A percentile compares a stretch with the other conserved stretches of the same genome.
These are phyloP conservation scores for Teleogryllus oceanicus DNA, from an alignment of 2,888 invertebrate species.

Conservation along the genomic window DNA sequence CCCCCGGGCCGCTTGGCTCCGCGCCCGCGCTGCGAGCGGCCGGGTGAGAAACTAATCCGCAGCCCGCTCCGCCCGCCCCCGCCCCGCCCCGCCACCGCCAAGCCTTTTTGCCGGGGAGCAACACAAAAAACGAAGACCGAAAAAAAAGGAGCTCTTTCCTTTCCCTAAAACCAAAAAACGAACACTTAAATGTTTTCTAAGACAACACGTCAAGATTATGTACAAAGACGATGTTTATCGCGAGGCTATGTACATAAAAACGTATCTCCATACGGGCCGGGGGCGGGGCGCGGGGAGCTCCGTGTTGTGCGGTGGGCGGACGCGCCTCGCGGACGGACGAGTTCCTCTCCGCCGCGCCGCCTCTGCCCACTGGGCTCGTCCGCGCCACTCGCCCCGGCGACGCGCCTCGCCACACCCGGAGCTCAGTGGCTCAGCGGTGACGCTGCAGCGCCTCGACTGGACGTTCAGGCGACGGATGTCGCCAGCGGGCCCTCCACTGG, in stretches of 20 bases:
- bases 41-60: neutral
- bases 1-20: no score
- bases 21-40: no score
- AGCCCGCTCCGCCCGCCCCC: neutral
- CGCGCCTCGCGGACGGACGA: no score
- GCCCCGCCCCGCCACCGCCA: neutral
- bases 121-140: neutral
- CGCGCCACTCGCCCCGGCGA: no score
- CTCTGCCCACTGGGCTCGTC: no score
- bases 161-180: neutral
- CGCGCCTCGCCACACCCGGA: no score
- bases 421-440: no score
- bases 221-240: conserved; percentile 5
- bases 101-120: neutral
- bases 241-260: neutral
- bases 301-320: neutral
- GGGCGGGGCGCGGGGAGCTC: neutral
- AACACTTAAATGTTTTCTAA: neutral
- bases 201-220: conserved; percentile 1
- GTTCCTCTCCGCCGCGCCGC: no score
- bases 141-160: neutral
- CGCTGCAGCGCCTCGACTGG: no score
- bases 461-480: no score
- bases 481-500: no score
- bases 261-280: neutral